Base-by-base conservation (phyloP, 2,888 invertebrate genomes). In the Agriotes lineatus region DNA sequence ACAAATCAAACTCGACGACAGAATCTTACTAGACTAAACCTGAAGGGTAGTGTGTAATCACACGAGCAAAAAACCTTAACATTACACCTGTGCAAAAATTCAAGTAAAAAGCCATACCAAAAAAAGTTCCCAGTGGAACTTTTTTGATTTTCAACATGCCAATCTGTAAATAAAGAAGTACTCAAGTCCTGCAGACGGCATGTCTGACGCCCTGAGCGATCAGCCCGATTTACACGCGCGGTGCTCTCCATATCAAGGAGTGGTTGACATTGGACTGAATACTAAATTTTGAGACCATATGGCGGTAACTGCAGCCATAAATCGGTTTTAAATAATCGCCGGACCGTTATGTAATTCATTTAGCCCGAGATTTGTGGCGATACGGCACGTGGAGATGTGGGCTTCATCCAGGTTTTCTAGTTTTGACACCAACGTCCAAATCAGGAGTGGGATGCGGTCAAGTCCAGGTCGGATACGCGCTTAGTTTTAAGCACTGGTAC, bases 201-300 rank as follows among this genome's bases (percentile, higher is more conserved):
- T 62, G 54, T 62, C 42, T 62, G 54, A 50, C 50, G 61, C 61
- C 61, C 25, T 16, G 14, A 50, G 50, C 50, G 48, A 61, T 50
- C 20, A 50, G 22, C 22, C 61, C 37, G 61, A 61, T 61, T 61
- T 61, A 61, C 35, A 61, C 30, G 45, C 44, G 14, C 14, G 59
- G 19, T 59, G 19, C 56, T 56, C 37, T 56, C 30, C 42, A 16
- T 50, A 61, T 22, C 12, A 52, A 59, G 67, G 62, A 67, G 65
- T 59, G 70, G 72, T 65, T 67, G 70, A 70, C 72, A 70, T 70
- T 70, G 70, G 67, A 65, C 70, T 60, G 67, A 61, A 72, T 70
- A 62, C 63, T 56, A 68, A 69, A 62, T 71, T 72, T 67, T 69
- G 63, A 60, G 22, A 70, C 72, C 72, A 72, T 72, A 70, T 72